These are phyloP conservation scores for Telmatochromis sp. DNA, from an alignment of 2,113 vertebrate genomes.

Conservation along the genomic window DNA sequence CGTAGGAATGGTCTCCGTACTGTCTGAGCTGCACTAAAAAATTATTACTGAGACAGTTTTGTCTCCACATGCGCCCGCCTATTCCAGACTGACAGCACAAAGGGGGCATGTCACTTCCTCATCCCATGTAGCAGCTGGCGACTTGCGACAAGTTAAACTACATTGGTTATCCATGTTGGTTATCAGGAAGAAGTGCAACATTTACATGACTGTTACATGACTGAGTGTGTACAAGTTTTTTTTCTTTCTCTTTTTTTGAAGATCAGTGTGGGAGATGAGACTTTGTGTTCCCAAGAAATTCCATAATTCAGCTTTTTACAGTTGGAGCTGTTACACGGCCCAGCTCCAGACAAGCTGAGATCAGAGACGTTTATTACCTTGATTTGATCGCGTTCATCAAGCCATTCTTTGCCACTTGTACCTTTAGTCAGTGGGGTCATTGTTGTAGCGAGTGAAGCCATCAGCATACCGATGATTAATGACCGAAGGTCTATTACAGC, in stretches of 20 bases:
- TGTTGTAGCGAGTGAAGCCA: not conserved
- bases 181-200: not conserved
- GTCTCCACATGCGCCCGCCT: not conserved
- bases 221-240: not conserved
- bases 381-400: not conserved
- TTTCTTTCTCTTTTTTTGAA: not conserved
- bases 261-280: not conserved
- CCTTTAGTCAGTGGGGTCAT: not conserved
- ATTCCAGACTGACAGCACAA: not conserved
- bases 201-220: not conserved
- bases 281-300: not conserved
- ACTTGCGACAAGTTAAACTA: not conserved
- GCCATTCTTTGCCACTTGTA: not conserved
- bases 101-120: not conserved
- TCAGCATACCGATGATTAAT: not conserved
- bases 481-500: not conserved
- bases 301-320: not conserved
- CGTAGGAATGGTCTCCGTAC: not conserved
- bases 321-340: not conserved
- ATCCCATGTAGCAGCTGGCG: not conserved
- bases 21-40: not conserved
- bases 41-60: not conserved
- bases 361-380: not conserved
- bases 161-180: not conserved
- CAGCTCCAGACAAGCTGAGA: not conserved